These are phyloP conservation scores for Epirrhoe alternata DNA, from an alignment of 2,888 invertebrate species.

Conservation along the genomic window DNA sequence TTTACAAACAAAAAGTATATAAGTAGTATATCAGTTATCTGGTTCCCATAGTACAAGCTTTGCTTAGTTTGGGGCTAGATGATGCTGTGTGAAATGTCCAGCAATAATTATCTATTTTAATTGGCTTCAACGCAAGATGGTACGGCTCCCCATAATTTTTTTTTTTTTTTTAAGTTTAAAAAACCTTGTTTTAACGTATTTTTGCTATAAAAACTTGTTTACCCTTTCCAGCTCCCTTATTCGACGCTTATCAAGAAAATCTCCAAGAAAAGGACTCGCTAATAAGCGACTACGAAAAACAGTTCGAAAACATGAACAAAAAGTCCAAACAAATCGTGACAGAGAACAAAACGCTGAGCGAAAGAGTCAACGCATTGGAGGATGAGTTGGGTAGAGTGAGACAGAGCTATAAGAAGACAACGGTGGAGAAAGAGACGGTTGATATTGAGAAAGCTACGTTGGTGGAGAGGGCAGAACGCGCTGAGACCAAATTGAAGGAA, in stretches of 20 bases:
- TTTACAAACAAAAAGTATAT: too few species aligned
- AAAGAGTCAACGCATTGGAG: constrained; percentile 62
- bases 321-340: constrained; percentile 88
- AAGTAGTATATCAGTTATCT: too few species aligned
- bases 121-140: too few species aligned
- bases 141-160: too few species aligned
- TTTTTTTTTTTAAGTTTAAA: too few species aligned
- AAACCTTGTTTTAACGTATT: too few species aligned
- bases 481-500: constrained; percentile 90
- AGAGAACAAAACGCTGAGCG: constrained; percentile 88
- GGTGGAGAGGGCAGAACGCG: constrained; percentile 87
- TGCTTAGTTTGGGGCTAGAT: too few species aligned
- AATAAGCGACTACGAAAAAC: constrained; percentile 88
- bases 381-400: constrained; percentile 66
- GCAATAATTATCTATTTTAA: too few species aligned
- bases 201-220: too few species aligned
- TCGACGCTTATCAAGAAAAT: constrained; percentile 92
- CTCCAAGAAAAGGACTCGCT: constrained; percentile 90
- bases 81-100: too few species aligned
- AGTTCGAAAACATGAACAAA: constrained; percentile 89
- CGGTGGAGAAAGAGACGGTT: constrained; percentile 76
- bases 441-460: constrained; percentile 80
- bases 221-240: constrained; percentile 87
- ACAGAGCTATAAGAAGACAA: constrained; percentile 72
- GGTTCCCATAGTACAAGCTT: too few species aligned